These are phyloP conservation scores for Frankliniella fusca DNA, from an alignment of 2,888 invertebrate species.

Conservation along the genomic window DNA sequence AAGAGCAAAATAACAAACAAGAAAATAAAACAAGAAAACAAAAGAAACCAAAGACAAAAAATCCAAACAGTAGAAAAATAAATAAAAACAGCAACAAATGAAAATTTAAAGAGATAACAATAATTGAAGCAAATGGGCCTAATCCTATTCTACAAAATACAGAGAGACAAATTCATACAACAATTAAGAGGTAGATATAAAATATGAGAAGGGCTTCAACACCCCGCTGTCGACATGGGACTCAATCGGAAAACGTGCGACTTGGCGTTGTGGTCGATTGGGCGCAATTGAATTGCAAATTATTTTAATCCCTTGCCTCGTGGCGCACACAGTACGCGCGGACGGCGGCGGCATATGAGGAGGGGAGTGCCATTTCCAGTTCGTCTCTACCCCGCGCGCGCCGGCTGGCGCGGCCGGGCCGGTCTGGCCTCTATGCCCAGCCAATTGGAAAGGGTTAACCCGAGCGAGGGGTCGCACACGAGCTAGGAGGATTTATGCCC, in stretches of 20 bases:
- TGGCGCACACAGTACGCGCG: not conserved
- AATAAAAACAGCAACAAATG: slow-evolving; percentile 34
- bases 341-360: too few relatives aligned
- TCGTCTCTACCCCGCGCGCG: too few relatives aligned
- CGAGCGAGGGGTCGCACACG: too few relatives aligned
- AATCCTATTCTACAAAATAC: slow-evolving; percentile 39
- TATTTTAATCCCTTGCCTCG: not conserved
- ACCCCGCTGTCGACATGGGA: not conserved
- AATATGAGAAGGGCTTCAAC: not conserved
- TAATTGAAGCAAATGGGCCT: slow-evolving; percentile 40
- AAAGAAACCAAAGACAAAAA: slow-evolving; percentile 30
- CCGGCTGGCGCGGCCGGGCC: too few relatives aligned
- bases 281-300: not conserved
- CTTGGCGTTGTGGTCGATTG: not conserved
- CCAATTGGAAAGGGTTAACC: too few relatives aligned
- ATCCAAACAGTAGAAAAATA: slow-evolving; percentile 34
- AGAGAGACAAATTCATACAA: slow-evolving; percentile 34
- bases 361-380: too few relatives aligned
- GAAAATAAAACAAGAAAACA: slow-evolving; percentile 34
- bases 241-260: not conserved
- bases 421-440: too few relatives aligned
- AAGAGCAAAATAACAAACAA: slow-evolving; percentile 36
- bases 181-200: slow-evolving; percentile 34
- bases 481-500: too few relatives aligned
- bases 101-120: slow-evolving; percentile 32